Percentiles rank a stretch among this genome's conserved stretches.
Conservation (phyloP, 2,113 vertebrate genomes). For the Glaucidium brasilianum region DNA sequence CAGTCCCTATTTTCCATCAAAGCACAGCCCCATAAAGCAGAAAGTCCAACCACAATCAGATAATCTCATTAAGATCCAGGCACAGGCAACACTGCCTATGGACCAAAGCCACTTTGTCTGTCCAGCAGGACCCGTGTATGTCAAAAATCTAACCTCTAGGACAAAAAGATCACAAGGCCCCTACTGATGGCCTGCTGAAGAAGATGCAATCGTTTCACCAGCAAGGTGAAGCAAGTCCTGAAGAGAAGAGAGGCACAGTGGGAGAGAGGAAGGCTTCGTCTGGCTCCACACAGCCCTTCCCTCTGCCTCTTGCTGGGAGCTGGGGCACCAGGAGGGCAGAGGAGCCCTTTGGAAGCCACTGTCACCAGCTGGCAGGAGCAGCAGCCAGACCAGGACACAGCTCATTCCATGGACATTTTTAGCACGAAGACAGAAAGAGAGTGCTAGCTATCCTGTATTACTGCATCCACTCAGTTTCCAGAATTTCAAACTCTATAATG, state of each 20-base stretch:
- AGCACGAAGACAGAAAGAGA: background rate
- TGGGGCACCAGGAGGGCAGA: background rate
- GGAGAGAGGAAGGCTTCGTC: background rate
- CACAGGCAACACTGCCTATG: background rate
- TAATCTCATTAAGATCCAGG: background rate
- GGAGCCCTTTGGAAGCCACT: accelerated
- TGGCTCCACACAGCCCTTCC: background rate
- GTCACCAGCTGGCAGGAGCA: background rate
- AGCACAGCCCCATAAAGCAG: background rate
- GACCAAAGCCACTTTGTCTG: background rate
- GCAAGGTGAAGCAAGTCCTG: background rate
- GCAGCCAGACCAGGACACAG: background rate
- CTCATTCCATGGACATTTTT: background rate
- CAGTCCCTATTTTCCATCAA: background rate
- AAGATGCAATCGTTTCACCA: background rate
- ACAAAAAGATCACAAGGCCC: background rate
- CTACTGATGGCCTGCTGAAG: accelerated
- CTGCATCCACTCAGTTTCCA: background rate
- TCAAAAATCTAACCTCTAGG: background rate
- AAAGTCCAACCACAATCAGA: background rate
- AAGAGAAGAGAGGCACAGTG: background rate
- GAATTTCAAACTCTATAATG: background rate
- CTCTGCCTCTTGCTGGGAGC: background rate
- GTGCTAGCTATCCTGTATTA: background rate
- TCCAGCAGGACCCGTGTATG: accelerated